Base-by-base conservation (phyloP, 2,113 vertebrate species). In the Aplodontia rufa region DNA sequence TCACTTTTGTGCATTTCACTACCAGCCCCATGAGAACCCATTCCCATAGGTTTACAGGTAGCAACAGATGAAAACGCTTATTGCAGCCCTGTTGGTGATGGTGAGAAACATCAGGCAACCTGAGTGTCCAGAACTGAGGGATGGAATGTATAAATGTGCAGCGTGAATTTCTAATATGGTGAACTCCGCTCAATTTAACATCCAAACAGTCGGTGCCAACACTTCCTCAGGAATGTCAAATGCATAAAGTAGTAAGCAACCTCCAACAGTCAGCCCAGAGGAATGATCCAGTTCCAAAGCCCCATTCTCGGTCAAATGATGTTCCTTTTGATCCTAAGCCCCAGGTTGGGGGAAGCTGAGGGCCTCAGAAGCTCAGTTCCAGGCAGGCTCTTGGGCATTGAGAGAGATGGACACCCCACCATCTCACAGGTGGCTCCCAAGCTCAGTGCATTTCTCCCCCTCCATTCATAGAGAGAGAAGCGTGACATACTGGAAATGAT, bases 251-350 rank as follows among this genome's bases (percentile, higher is more conserved):
- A 47, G 24, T 58, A 4, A 19, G 24, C 4, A 37, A 13, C 19
- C 30, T 9, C 3, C 19, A 3, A 51, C 14, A n/a, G 4, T 28
- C 7, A 6, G 3, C 17, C 42, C 28, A 13, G n/a, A 60, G 3
- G 47, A 3, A 1, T 51, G 51, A 51, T 8, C 26, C 1, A 55
- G 24, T 37, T 32, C 14, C 37, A 9, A 26, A 72, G 17, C 13
- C n/a, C 32, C 30, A 24, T 64, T 91, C 35, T 62, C 35, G 17
- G 32, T 64, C 53, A 62, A 6, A 16, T 62, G 6, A 78, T 6
- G 9, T 16, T 49, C 40, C 20, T 16, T 45, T 30, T 2, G 37
- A 8, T 14, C 11, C 32, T 17, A 45, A 32, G 32, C 3, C 58
- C 11, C 28, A 16, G 32, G 8, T 0, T 4, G 5, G 6, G n/a